Evolutionary conservation across 2,888 invertebrate genomes (phyloP), one percentile per base, ranked within the genome.

Genomic region (Brachynemurus nebulosus): DNA sequence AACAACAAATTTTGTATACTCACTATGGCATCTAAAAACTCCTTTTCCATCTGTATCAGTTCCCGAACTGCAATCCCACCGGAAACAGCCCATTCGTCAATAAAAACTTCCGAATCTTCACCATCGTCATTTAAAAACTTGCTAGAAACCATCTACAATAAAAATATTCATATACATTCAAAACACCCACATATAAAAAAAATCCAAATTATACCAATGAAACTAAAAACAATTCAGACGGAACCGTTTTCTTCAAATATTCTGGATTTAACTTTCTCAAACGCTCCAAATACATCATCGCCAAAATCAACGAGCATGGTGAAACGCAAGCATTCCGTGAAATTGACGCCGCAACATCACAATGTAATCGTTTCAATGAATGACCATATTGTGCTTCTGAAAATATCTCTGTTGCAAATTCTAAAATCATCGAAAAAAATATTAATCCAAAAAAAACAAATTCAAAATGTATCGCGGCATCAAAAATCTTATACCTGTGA

Each of bases 101-200:
- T 81, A 59, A 86, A 79, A 50, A 90, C 86, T 63, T 91, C 90
- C 59, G 92, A 92, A 50, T 86, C 84, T 59, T 89, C 88, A 33
- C 91, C 92, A 57, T 89, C 86, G 57, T 93, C 92, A 65, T 93
- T 86, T 53, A 92, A 69, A 65, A 90, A 95, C 70, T 97, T 97
- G 57, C 90, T 92, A 44, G 96, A 93, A 55, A 96, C 83, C 85
- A 96, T 86, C 93, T 93, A 61, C 8, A 61, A 52, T 51, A 55
- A 50, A 48, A 46, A 49, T 45, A 49, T 27, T 20, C 2, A 45
- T 40, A 21, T 6, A 42, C 33, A 23, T 14, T 3, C 12, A 19
- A 21, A 9, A 19, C n/a, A 36, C 25, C 16, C 38, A 14, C 16
- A 16, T 23, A 8, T 30, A 42, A 25, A 11, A 7, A 30, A 43